Base-by-base conservation (phyloP, 2,797 vertebrate genomes). In the Darevskia mixta region DNA sequence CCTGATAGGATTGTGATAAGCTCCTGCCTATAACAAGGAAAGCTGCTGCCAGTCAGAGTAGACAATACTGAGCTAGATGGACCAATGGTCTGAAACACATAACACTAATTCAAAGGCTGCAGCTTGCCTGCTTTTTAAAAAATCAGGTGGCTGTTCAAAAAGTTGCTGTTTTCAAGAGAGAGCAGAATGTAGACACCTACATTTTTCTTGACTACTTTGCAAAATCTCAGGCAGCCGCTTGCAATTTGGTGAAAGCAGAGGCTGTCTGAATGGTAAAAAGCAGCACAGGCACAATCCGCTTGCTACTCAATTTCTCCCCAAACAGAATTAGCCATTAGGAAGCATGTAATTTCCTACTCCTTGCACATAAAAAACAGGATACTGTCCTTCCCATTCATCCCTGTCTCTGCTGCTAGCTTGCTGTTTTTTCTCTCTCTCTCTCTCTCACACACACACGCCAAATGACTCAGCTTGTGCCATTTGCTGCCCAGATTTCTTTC, bases 321-420 rank as follows among this genome's bases (percentile, higher is more conserved):
- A 61, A 64, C 69, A 73, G 82, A 88, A 79, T 67, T 79, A 72
- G 29, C 49, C 76, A 84, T 84, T 88, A 88, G 55, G 38, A 91
- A 92, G 66, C 86, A 79, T 79, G 75, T 84, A 45, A 93, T 92
- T 93, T 92, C 76, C 85, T 76, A 82, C 72, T 88, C 79, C 32
- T 71, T 67, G 18, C 82, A 79, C 82, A 78, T 66, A 15, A 86
- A 87, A 55, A n/a, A n/a, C 1, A 0, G 80, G 78, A 92, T 83
- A 88, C 32, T 77, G 43, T 76, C 77, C 87, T 67, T 84, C 25
- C 55, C 69, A 49, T 2, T 18, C 75, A 82, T 41, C 83, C 18
- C 75, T 79, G 2, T 25, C 82, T 75, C 49, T 84, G 82, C 90
- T 79, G 4, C 75, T 49, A 49, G 18, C 45, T 77, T 78, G 88